Evolutionary conservation across 2,888 invertebrate genomes (phyloP).

Genomic region (Protonemura montana): DNA sequence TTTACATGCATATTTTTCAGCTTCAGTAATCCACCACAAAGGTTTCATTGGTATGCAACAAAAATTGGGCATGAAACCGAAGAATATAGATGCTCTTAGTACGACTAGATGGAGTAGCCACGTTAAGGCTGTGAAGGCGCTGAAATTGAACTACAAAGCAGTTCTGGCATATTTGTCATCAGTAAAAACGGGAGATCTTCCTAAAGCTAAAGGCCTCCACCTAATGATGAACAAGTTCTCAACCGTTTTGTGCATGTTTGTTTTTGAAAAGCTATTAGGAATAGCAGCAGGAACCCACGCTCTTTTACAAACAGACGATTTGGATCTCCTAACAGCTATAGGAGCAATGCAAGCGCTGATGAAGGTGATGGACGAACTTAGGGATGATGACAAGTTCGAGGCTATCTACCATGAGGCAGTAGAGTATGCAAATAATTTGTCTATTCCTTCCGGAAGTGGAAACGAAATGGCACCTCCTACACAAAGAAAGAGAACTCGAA

Average conservation of each 20-base stretch:
- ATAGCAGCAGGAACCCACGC: constrained; percentile 4
- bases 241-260: constrained; percentile 22
- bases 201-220: constrained; percentile 9
- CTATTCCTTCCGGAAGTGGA: constrained; percentile 13
- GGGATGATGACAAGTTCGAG: constrained; percentile 16
- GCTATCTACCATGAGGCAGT: constrained; percentile 9
- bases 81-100: constrained; percentile 24
- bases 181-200: background rate
- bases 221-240: constrained; percentile 13
- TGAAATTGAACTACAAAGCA: constrained; percentile 23
- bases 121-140: constrained; percentile 15
- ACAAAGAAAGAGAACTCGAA: background rate
- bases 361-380: background rate
- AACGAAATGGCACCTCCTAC: background rate
- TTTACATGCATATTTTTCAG: constrained; percentile 19
- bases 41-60: constrained; percentile 22
- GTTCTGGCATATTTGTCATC: constrained; percentile 5
- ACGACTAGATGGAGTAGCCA: constrained; percentile 21
- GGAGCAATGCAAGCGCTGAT: constrained; percentile 18
- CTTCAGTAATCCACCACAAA: constrained; percentile 8
- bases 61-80: constrained; percentile 1
- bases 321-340: constrained; percentile 2
- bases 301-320: background rate
- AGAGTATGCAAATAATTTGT: constrained; percentile 17
- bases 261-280: constrained; percentile 17